These are phyloP conservation scores for Psettodes erumei DNA, from an alignment of 2,113 vertebrate genomes.

Conservation along the genomic window DNA sequence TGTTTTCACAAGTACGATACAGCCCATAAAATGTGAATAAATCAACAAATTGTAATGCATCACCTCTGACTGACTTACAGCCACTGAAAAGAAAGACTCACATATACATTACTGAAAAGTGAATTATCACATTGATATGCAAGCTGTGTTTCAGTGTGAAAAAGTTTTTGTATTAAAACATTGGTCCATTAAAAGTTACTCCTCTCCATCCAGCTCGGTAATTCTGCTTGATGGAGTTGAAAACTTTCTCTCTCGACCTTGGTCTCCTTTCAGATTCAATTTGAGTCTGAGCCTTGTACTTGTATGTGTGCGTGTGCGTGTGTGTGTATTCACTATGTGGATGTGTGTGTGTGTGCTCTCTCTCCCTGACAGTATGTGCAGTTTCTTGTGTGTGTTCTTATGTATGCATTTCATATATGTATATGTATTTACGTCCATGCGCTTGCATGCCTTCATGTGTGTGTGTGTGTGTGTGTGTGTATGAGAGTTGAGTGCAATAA, in stretches of 20 bases:
- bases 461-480: conserved; percentile 2
- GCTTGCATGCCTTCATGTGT: conserved; percentile 12
- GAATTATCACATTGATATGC: conserved; percentile 62
- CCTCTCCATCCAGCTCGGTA: conserved; percentile 54
- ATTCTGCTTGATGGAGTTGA: conserved; percentile 74
- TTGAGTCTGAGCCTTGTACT: conserved; percentile 49
- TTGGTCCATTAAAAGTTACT: conserved; percentile 74
- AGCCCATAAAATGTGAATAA: no score
- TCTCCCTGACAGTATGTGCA: conserved; percentile 24
- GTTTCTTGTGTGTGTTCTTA: conserved; percentile 18
- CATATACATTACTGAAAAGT: conserved; percentile 41
- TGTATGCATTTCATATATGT: conserved; percentile 18
- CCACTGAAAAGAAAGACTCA: conserved; percentile 2
- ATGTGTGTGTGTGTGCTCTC: conserved; percentile 7
- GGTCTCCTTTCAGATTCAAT: conserved; percentile 73
- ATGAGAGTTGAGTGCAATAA: conserved; percentile 55
- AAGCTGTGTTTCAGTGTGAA: conserved; percentile 46
- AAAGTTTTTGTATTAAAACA: conserved; percentile 67
- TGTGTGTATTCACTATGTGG: conserved; percentile 16
- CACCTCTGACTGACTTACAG: conserved; percentile 1
- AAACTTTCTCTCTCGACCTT: conserved; percentile 68
- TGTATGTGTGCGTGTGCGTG: conserved; percentile 41
- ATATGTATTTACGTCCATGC: conserved; percentile 24
- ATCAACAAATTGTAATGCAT: not conserved
- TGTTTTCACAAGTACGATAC: not conserved